Evolutionary conservation across 2,113 vertebrate species (phyloP).

Genomic region (Suricata suricatta): DNA sequence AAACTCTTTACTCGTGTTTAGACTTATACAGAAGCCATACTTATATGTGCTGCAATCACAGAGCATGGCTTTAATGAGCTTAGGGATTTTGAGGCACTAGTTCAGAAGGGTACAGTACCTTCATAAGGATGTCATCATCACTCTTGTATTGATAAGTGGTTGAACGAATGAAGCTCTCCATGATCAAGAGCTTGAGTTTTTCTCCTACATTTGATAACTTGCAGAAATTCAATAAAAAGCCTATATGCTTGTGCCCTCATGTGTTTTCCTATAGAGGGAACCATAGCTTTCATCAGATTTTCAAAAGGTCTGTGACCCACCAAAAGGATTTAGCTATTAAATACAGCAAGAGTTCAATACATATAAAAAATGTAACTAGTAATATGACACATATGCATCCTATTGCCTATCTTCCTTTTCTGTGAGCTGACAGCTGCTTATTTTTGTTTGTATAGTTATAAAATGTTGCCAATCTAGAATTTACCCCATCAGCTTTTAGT

Average conservation of each 20-base stretch:
- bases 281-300: not conserved
- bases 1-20: not conserved
- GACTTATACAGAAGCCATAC: not conserved
- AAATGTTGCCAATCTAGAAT: not conserved
- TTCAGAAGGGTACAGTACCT: not conserved
- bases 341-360: not conserved
- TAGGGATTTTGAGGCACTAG: not conserved
- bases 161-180: not conserved
- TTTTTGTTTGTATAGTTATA: not conserved
- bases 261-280: not conserved
- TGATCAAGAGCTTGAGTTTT: not conserved
- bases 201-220: not conserved
- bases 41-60: not conserved
- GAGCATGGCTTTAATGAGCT: not conserved
- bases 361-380: not conserved
- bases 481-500: not conserved
- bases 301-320: not conserved
- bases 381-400: not conserved
- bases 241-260: not conserved
- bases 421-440: not conserved
- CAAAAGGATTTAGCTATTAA: not conserved
- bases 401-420: not conserved
- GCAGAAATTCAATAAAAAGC: not conserved
- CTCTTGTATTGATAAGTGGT: not conserved
- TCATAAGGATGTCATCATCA: not conserved